Base-by-base conservation (phyloP, 2,888 invertebrate species). In the Parnassius apollo region DNA sequence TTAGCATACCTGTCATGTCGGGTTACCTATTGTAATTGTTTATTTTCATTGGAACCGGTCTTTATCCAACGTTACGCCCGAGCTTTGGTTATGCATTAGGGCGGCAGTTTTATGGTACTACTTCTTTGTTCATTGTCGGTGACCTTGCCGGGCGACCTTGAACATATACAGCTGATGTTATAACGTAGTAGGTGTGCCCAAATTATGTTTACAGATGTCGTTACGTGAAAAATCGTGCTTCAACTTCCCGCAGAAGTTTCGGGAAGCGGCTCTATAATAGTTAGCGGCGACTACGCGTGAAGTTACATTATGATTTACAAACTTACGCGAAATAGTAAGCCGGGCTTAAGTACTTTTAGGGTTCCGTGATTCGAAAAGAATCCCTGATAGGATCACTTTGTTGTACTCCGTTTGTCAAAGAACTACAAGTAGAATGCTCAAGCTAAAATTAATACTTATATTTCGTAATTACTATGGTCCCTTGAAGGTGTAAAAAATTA, bases 121-220 rank as follows among this genome's bases (percentile, higher is more conserved):
- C 57, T 68, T 69, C 71, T 73, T 76, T 74, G 74, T 75, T 74
- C 66, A 54, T 68, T 67, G 67, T 63, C 59, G 63, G 65, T 80
- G 84, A 85, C 86, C 85, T 87, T 87, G 83, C 67, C 62, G 68
- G 62, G 68, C 76, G 82, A 85, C 86, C 87, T 86, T 86, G 83
- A 82, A 78, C 80, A 73, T 78, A 69, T 42, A 62, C 64, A 64
- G 58, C 61, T 55, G 56, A 44, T 46, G 51, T 35, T 49, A 13
- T 9, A 18, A 8, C n/a, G 2, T 9, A 13, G 9, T 49, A 49
- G 49, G 49, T 49, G 46, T 46, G 49, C 9, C n/a, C n/a, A 13
- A 49, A 49, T 49, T 7, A 49, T 12, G 13, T n/a, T 9, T 8
- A 13, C 12, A 2, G 13, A 49, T 49, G 13, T 7, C 18, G 48